Percentiles rank a stretch among this genome's conserved stretches.
These are phyloP conservation scores for Drosophila buzzatii DNA, from an alignment of 2,888 invertebrate genomes.

Conservation along the genomic window DNA sequence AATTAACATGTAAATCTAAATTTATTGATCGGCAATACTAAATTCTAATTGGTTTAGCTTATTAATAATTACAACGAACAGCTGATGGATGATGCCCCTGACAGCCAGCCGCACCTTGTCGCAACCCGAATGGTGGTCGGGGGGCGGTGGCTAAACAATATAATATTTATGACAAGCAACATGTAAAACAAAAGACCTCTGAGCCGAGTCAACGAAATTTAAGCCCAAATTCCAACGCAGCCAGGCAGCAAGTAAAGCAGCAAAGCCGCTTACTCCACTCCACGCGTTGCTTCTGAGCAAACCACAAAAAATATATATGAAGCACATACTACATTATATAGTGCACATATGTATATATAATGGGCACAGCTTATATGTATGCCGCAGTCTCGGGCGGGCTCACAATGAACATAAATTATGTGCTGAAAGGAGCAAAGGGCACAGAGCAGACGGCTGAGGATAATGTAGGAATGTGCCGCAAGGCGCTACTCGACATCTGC, in stretches of 20 bases:
- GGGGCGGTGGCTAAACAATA: conserved; percentile 19
- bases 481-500: conserved; percentile 33
- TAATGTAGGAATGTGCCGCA: conserved; percentile 13
- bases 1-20: background rate
- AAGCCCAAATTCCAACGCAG: conserved; percentile 60
- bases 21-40: conserved; percentile 41
- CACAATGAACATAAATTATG: conserved; percentile 77
- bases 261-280: conserved; percentile 69
- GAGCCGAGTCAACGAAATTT: conserved; percentile 73
- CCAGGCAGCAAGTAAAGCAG: conserved; percentile 28
- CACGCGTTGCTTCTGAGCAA: conserved; percentile 16
- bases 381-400: conserved; percentile 40
- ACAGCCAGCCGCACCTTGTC: conserved; percentile 12
- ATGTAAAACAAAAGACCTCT: conserved; percentile 60
- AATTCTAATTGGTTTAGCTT: conserved; percentile 62
- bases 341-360: background rate
- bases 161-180: conserved; percentile 65
- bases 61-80: conserved; percentile 61
- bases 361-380: conserved; percentile 21
- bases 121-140: conserved; percentile 38
- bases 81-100: conserved; percentile 29
- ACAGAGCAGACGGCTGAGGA: background rate
- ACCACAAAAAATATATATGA: conserved; percentile 18
- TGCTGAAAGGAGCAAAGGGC: conserved; percentile 32
- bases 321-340: background rate